Percentiles rank a stretch among this genome's conserved stretches.
These are phyloP conservation scores for Pseudonaja textilis DNA, from an alignment of 2,113 vertebrate genomes.

Conservation along the genomic window DNA sequence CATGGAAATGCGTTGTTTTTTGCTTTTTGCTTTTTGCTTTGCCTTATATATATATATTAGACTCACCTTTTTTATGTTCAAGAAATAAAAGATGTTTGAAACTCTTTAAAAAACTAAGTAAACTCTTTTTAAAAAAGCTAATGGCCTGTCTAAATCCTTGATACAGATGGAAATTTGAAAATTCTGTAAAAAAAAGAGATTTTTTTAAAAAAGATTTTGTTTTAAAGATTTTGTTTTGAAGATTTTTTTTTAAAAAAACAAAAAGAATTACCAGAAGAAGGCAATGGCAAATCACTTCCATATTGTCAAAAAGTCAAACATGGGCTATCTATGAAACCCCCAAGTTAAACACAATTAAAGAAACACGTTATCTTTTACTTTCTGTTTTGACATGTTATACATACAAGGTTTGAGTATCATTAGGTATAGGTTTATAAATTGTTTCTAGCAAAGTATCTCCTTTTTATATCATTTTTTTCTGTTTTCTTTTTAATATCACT, in stretches of 20 bases:
- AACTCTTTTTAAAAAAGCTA: neutral
- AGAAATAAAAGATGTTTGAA: slow-evolving; percentile 26
- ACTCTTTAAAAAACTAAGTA: neutral
- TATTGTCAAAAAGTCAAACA: neutral
- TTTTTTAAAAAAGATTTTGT: too few relatives aligned
- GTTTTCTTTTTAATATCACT: neutral
- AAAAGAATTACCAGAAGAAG: neutral
- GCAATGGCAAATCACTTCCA: neutral
- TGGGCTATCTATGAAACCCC: neutral
- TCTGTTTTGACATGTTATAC: neutral
- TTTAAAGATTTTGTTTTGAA: too few relatives aligned
- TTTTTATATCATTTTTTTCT: neutral
- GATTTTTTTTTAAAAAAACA: too few relatives aligned
- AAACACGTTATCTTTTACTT: neutral
- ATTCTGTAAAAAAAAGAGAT: neutral
- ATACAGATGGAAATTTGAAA: neutral
- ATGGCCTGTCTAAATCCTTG: neutral
- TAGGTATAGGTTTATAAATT: neutral
- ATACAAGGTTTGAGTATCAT: neutral
- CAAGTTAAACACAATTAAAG: neutral
- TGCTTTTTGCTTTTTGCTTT: neutral
- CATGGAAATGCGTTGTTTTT: neutral
- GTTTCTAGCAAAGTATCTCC: neutral
- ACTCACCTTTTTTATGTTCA: slow-evolving; percentile 18
- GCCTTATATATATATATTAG: slow-evolving; percentile 23